Conservation (phyloP, 1,140 invertebrate species). For the Pogonomyrmex californicus region DNA sequence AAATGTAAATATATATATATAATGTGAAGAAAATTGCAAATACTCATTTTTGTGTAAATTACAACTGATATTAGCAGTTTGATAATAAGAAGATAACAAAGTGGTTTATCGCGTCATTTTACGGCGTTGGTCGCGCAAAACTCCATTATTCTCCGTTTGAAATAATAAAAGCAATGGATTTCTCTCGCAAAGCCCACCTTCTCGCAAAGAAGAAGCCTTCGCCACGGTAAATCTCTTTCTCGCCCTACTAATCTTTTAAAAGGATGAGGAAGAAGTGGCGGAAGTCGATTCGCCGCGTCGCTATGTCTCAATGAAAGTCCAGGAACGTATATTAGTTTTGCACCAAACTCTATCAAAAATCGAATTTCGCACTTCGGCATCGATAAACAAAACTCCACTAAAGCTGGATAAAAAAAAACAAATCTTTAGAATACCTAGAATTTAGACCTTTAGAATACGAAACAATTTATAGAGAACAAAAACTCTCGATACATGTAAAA, state of each 20-base stretch:
- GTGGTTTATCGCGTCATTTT: conserved; percentile 33
- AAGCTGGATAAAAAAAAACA: not conserved
- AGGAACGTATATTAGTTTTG: conserved; percentile 21
- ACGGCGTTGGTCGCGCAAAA: conserved; percentile 21
- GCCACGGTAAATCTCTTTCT: conserved; percentile 60
- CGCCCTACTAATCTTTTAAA: conserved; percentile 61
- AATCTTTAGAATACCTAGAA: not conserved
- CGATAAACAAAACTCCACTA: not conserved
- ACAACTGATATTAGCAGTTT: conserved; percentile 22
- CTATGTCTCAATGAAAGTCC: conserved; percentile 52
- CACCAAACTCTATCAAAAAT: conserved; percentile 15
- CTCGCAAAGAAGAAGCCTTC: conserved; percentile 51
- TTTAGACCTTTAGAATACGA: too few relatives aligned
- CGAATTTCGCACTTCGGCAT: not conserved
- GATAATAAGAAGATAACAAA: conserved; percentile 52
- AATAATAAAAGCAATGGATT: conserved; percentile 63
- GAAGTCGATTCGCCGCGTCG: conserved; percentile 52
- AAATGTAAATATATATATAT: not conserved
- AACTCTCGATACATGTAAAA: not conserved
- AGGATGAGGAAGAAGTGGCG: conserved; percentile 54
- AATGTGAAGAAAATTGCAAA: not conserved
- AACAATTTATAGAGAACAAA: not conserved
- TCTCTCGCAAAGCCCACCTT: conserved; percentile 50
- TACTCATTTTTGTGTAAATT: conserved; percentile 24
- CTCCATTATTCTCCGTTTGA: conserved; percentile 61